phyloP scores from a whole-genome alignment of 2,888 invertebrate species.

The Torymus texanus region DNA sequence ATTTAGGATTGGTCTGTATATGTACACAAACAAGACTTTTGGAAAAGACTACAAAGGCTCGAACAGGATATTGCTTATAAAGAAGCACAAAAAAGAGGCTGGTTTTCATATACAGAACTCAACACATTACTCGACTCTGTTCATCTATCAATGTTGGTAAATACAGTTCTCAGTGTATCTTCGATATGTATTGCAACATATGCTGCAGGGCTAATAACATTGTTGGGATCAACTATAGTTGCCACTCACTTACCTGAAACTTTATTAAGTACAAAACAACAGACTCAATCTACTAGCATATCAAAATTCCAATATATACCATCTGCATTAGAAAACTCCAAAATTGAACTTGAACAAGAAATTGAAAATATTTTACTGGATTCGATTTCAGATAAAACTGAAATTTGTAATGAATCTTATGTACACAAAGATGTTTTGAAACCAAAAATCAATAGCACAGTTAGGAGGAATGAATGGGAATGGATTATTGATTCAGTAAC shows the following conservation, averaged over 20 bases:
- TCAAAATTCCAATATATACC: conserved; percentile 19
- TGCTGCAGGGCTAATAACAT: conserved; percentile 78
- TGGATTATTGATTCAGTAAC: conserved; percentile 50
- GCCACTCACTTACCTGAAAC: conserved; percentile 72
- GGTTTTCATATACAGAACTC: conserved; percentile 90
- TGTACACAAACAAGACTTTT: conserved; percentile 86
- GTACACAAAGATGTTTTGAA: conserved; percentile 13
- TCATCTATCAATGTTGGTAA: conserved; percentile 76
- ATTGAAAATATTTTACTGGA: conserved; percentile 48
- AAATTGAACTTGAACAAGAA: conserved; percentile 40
- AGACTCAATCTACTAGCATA: conserved; percentile 11
- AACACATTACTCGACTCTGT: conserved; percentile 77
- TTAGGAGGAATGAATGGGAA: conserved; percentile 29
- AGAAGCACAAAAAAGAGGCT: conserved; percentile 84
- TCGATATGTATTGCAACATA: conserved; percentile 80
- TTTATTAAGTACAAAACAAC: conserved; percentile 59
- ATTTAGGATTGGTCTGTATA: conserved; percentile 90
- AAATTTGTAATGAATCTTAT: conserved; percentile 53
- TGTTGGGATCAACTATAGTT: conserved; percentile 78
- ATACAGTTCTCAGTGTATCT: conserved; percentile 77
- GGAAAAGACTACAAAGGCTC: conserved; percentile 81
- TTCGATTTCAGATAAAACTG: conserved; percentile 42
- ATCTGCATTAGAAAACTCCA: conserved; percentile 13
- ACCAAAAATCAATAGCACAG: conserved; percentile 10
- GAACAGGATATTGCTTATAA: conserved; percentile 85